A percentile compares a stretch with the other conserved stretches of the same genome.
These are phyloP conservation scores for Calameuta filiformis DNA, from an alignment of 2,888 invertebrate genomes.

Conservation along the genomic window DNA sequence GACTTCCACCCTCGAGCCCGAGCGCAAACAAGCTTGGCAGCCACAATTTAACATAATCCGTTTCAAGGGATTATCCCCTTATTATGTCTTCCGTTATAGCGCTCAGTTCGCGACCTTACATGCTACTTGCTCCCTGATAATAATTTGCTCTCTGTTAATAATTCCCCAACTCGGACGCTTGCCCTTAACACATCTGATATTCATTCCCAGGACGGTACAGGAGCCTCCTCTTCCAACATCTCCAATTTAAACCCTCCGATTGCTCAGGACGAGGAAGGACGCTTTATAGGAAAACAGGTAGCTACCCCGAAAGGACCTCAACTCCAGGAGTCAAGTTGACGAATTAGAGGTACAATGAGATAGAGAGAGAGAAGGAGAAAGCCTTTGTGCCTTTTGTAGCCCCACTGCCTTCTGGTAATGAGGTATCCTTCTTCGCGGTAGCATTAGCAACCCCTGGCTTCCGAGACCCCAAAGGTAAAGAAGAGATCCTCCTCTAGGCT, in stretches of 20 bases:
- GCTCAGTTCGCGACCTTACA: neutral
- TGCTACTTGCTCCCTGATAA: neutral
- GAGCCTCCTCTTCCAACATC: too few relatives aligned
- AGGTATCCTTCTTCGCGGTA: neutral
- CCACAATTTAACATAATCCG: slow-evolving; percentile 27
- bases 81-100: slow-evolving; percentile 33
- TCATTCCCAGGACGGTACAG: neutral
- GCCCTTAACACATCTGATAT: neutral
- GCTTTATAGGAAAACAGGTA: neutral
- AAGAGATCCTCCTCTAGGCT: neutral
- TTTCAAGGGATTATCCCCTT: slow-evolving; percentile 37
- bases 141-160: neutral
- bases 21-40: slow-evolving; percentile 14
- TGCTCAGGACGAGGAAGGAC: neutral
- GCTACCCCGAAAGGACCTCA: neutral
- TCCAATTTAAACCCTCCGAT: neutral
- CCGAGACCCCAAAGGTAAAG: neutral
- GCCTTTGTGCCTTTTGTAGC: neutral
- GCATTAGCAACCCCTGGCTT: neutral
- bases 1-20: neutral
- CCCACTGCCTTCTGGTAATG: neutral
- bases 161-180: neutral
- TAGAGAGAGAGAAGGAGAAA: too few relatives aligned
- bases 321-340: neutral
- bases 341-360: neutral